Evolutionary conservation across 2,888 invertebrate species (phyloP).

Genomic region (Chironomus tentans): DNA sequence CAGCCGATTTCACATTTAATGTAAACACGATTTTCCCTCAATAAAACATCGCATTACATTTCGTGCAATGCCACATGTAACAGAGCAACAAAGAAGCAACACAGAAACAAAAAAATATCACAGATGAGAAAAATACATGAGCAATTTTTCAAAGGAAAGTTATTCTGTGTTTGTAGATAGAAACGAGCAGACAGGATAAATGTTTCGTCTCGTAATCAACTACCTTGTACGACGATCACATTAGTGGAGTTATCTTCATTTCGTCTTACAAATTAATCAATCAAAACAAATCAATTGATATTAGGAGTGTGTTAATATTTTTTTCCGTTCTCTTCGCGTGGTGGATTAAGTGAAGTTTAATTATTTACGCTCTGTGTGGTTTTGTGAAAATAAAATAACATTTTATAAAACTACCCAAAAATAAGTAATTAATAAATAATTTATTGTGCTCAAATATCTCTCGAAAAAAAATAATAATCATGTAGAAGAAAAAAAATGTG

Average conservation of each 20-base stretch:
- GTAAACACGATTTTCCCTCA: conserved; percentile 19
- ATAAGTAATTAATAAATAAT: background rate
- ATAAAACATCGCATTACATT: background rate
- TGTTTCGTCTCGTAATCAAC: conserved; percentile 18
- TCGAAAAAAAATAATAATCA: background rate
- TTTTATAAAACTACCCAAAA: too few species aligned
- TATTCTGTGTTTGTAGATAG: conserved; percentile 27
- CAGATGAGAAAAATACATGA: conserved; percentile 12
- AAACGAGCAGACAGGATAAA: conserved; percentile 27
- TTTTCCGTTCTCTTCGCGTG: too few species aligned
- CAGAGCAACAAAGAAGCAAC: conserved; percentile 14
- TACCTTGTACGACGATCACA: background rate
- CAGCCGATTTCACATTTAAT: background rate
- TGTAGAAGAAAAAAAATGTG: background rate
- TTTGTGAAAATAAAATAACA: too few species aligned
- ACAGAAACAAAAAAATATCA: conserved; percentile 10
- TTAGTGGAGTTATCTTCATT: background rate
- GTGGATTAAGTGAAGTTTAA: too few species aligned
- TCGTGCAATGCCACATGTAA: conserved; percentile 18
- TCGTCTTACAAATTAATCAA: background rate
- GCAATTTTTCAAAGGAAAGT: conserved; percentile 13
- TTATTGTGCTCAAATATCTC: background rate
- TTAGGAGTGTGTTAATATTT: too few species aligned
- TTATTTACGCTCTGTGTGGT: too few species aligned
- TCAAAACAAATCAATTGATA: background rate